Conservation (phyloP, 2,113 vertebrate species). For the Gavia stellata region DNA sequence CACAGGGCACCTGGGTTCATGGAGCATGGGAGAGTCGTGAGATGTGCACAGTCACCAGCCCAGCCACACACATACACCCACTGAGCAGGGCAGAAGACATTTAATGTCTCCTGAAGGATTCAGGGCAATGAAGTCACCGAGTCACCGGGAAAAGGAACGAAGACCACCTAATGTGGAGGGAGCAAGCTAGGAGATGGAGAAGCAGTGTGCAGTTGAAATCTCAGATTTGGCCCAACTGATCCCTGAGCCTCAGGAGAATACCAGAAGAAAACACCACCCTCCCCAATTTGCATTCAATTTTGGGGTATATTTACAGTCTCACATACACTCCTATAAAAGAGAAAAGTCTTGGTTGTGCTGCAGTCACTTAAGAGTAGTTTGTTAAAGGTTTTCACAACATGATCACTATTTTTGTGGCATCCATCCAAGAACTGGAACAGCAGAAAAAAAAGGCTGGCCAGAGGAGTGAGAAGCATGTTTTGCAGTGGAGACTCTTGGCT, state of each 20-base stretch:
- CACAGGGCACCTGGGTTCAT: background rate
- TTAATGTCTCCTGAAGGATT: background rate
- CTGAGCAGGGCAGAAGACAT: background rate
- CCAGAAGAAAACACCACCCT: background rate
- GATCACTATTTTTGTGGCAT: background rate
- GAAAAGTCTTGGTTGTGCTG: background rate
- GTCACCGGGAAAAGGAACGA: background rate
- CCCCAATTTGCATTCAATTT: fast-evolving
- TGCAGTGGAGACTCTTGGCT: background rate
- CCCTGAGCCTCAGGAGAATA: background rate
- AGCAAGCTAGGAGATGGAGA: background rate
- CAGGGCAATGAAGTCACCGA: background rate
- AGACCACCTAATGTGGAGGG: background rate
- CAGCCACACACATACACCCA: background rate
- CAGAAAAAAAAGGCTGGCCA: background rate
- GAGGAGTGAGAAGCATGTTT: background rate
- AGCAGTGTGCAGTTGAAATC: background rate
- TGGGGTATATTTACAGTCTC: background rate
- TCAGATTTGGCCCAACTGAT: background rate
- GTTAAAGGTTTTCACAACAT: background rate
- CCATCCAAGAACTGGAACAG: background rate
- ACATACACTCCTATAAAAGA: background rate
- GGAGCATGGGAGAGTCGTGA: background rate
- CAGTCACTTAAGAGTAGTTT: background rate
- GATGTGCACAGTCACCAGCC: background rate